These are phyloP conservation scores for Bos javanicus DNA, from an alignment of 2,113 vertebrate genomes.

Conservation along the genomic window DNA sequence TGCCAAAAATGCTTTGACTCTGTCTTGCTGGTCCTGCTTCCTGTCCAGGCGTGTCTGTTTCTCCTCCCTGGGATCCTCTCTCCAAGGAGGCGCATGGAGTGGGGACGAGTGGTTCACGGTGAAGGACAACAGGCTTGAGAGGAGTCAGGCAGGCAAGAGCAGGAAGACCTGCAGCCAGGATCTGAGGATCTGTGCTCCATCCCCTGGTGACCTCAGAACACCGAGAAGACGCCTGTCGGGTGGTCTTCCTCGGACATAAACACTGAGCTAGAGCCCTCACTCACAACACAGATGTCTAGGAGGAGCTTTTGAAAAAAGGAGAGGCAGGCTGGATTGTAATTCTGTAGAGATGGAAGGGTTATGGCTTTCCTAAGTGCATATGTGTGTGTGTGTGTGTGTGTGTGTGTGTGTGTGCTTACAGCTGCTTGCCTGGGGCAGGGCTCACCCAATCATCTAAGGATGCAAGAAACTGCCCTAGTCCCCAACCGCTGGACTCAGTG, in stretches of 20 bases:
- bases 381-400: rapidly evolving
- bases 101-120: background rate
- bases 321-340: background rate
- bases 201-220: background rate
- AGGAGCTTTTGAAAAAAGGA: background rate
- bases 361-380: background rate
- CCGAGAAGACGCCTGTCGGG: background rate
- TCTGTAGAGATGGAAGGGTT: background rate
- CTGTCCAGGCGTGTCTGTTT: background rate
- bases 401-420: rapidly evolving
- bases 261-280: background rate
- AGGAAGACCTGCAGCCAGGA: background rate
- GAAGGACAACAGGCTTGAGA: background rate
- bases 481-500: background rate
- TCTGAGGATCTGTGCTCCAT: background rate
- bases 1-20: background rate
- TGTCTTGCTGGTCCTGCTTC: background rate
- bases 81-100: background rate
- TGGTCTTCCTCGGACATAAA: background rate
- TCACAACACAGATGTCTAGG: background rate
- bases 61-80: background rate
- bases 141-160: background rate
- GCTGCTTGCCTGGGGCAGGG: background rate
- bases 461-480: background rate
- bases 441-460: background rate